A percentile compares a stretch with the other conserved stretches of the same genome.
These are phyloP conservation scores for Choloepus didactylus DNA, from an alignment of 2,797 vertebrate genomes.

Conservation along the genomic window DNA sequence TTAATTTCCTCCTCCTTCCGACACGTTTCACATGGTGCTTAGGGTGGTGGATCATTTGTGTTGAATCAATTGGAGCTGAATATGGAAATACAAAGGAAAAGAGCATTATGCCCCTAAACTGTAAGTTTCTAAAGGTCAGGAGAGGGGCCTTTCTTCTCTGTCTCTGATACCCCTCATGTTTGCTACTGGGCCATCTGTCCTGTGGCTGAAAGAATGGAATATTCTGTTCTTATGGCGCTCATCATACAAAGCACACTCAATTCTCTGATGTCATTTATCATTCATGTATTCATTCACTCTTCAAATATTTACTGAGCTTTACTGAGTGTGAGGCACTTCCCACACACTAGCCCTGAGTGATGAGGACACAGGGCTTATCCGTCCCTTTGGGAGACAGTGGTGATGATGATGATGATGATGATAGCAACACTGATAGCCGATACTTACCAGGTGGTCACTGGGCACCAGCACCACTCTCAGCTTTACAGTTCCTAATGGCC, in stretches of 20 bases:
- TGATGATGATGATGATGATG: not conserved
- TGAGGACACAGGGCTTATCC: not conserved
- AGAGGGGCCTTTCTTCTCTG: not conserved
- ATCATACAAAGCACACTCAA: constrained; percentile 41
- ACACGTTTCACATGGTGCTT: not conserved
- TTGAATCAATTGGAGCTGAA: not conserved
- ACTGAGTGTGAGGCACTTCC: constrained; percentile 6
- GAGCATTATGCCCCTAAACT: not conserved
- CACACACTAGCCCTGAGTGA: constrained; percentile 20
- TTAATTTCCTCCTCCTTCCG: not conserved
- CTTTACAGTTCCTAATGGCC: not conserved
- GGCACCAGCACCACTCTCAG: not conserved
- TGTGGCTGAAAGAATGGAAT: not conserved
- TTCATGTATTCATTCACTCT: constrained; percentile 66
- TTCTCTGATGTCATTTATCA: constrained; percentile 63
- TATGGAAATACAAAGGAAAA: not conserved
- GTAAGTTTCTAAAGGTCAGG: not conserved
- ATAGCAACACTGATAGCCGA: not conserved
- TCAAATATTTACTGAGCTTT: constrained; percentile 78
- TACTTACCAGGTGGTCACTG: not conserved
- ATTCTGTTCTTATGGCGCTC: not conserved
- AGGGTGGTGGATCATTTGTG: not conserved
- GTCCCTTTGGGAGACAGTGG: constrained; percentile 11
- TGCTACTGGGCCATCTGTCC: too few relatives aligned
- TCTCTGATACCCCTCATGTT: not conserved